These are phyloP conservation scores for Variabilichromis moorii DNA, from an alignment of 2,113 vertebrate genomes.

Conservation along the genomic window DNA sequence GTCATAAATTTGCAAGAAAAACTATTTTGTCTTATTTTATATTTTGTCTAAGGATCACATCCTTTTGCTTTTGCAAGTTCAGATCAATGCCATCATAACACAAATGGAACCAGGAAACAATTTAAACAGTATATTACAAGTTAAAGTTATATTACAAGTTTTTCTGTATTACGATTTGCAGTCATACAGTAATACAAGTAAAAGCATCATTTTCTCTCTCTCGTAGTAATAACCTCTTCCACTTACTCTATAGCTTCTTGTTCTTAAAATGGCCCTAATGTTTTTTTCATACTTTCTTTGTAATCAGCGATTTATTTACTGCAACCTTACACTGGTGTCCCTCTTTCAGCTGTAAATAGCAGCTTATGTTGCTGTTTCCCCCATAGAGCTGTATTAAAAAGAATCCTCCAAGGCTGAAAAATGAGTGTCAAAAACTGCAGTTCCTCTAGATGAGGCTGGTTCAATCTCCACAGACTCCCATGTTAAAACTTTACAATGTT, in stretches of 20 bases:
- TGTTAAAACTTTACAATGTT: neutral
- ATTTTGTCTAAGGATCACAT: neutral
- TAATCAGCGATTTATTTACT: neutral
- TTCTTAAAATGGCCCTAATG: neutral
- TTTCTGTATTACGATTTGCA: neutral
- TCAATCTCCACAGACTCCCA: neutral
- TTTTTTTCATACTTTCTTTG: neutral
- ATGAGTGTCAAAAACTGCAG: neutral
- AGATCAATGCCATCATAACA: neutral
- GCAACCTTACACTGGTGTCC: neutral
- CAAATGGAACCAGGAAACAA: neutral
- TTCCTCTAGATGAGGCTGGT: neutral
- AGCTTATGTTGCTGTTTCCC: rapidly evolving
- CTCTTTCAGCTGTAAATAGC: neutral
- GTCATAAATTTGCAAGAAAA: neutral
- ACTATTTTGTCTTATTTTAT: neutral
- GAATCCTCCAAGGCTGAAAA: neutral
- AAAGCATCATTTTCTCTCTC: rapidly evolving
- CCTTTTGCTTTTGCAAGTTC: neutral
- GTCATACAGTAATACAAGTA: neutral
- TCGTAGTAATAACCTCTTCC: neutral
- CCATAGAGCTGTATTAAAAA: neutral
- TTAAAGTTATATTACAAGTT: neutral
- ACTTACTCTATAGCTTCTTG: neutral
- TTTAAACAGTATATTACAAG: neutral